Evolutionary conservation across 2,113 vertebrate genomes (phyloP).

Genomic region (Pseudorhombus dupliciocellatus): DNA sequence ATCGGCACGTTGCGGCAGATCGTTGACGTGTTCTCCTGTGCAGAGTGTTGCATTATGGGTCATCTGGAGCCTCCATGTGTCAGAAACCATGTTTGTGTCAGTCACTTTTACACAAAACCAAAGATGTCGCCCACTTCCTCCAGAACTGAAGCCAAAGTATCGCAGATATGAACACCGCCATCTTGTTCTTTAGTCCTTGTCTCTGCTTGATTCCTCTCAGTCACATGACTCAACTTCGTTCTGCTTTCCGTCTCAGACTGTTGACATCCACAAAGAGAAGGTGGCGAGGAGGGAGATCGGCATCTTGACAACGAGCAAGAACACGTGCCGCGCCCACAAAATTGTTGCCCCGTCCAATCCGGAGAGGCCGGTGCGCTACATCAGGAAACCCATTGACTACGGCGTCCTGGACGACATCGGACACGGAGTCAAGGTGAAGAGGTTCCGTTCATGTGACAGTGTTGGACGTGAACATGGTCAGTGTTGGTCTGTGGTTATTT

Average conservation of each 20-base stretch:
- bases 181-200: too few relatives aligned
- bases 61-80: too few relatives aligned
- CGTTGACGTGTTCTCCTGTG: too few relatives aligned
- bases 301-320: constrained; percentile 99
- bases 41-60: too few relatives aligned
- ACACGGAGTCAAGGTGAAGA: constrained; percentile 92
- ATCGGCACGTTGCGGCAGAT: too few relatives aligned
- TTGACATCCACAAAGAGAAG: constrained; percentile 99
- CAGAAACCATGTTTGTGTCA: too few relatives aligned
- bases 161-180: too few relatives aligned
- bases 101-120: too few relatives aligned
- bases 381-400: constrained; percentile 98
- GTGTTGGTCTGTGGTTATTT: neutral
- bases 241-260: constrained; percentile 81
- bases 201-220: neutral
- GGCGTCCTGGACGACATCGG: constrained; percentile 98
- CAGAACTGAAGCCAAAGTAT: too few relatives aligned
- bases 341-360: constrained; percentile 98
- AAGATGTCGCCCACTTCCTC: too few relatives aligned
- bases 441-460: neutral
- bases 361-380: constrained; percentile 98
- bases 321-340: constrained; percentile 98
- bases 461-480: too few relatives aligned
- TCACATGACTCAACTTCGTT: neutral
- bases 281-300: constrained; percentile 98